Base-by-base conservation (phyloP, 2,888 invertebrate genomes). In the Polia nebulosa region DNA sequence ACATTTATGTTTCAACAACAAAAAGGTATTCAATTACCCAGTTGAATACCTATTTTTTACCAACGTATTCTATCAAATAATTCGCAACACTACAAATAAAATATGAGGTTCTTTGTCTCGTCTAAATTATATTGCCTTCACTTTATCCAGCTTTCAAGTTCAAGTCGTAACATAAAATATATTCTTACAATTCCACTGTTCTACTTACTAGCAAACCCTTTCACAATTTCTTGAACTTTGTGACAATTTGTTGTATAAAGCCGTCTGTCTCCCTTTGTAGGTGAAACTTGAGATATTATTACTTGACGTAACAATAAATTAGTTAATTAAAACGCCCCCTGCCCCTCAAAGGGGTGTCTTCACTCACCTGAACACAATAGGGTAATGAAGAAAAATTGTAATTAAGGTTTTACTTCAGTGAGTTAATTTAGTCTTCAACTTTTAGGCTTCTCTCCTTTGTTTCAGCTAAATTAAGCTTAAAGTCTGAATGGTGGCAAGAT, bases 381-480 rank as follows among this genome's bases (percentile, higher is more conserved):
- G 45, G 49, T 82, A 84, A 82, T 82, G 67, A 82, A 82, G 80
- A 82, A 80, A 80, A 82, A 76, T 79, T 83, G 65, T 62, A 82
- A 84, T 83, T 80, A 75, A 71, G 63, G 49, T 62, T 72, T 65
- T 52, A 74, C 64, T 80, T 79, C 44, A 60, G 52, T 47, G 53
- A 72, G 58, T 70, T 74, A 53, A 81, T 74, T 77, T 60, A 36
- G 17, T 49, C 22, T 73, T 53, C 32, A 41, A 17, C 27, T 29
- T 59, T 77, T 44, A 57, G 22, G 52, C 7, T 51, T 76, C 53
- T 9, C 5, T 27, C 77, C 51, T 53, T 69, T 60, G 32, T 76
- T 66, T 34, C 15, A 11, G 45, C 55, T 44, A n/a, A 58, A 49
- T 58, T 55, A 51, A 39, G 22, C 25, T 41, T 6, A 39, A 64